Percentiles rank a stretch among this genome's conserved stretches.
Conservation (phyloP, 2,113 vertebrate species). For the Istiophorus platypterus region DNA sequence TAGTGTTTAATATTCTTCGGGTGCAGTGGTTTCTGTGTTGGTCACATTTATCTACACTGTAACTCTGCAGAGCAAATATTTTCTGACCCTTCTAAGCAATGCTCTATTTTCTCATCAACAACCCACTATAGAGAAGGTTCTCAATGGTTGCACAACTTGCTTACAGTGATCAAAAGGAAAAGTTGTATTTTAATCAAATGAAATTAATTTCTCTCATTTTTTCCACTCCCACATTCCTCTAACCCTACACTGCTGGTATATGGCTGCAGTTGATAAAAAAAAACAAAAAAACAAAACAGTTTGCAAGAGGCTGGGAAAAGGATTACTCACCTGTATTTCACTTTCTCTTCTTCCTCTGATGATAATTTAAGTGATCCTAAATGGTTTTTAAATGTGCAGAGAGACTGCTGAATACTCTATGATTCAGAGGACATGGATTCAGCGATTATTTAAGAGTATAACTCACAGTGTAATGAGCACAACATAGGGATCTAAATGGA, state of each 20-base stretch:
- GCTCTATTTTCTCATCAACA: not conserved
- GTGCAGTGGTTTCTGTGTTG: not conserved
- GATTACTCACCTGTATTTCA: slow-evolving; percentile 45
- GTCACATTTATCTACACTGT: not conserved
- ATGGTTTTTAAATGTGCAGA: slow-evolving; percentile 39
- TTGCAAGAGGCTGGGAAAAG: slow-evolving; percentile 10
- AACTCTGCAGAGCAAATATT: not conserved
- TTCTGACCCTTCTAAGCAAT: not conserved
- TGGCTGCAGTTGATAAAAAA: slow-evolving; percentile 7
- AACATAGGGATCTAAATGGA: slow-evolving; percentile 39
- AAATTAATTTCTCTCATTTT: slow-evolving; percentile 40
- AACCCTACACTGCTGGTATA: slow-evolving; percentile 40
- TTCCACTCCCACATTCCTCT: slow-evolving; percentile 23
- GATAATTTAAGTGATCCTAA: slow-evolving; percentile 58
- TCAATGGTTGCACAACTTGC: not conserved
- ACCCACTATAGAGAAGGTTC: not conserved
- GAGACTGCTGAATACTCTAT: slow-evolving; percentile 44
- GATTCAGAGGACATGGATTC: slow-evolving; percentile 26
- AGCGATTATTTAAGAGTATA: slow-evolving; percentile 20
- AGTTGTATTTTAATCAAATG: not conserved
- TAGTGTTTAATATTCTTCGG: not conserved
- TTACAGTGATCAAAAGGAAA: not conserved
- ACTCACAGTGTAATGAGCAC: slow-evolving; percentile 36
- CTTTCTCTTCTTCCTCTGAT: slow-evolving; percentile 26
- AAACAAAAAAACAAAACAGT: not conserved